Conservation (phyloP, 2,797 vertebrate genomes). For the Natrix natrix region DNA sequence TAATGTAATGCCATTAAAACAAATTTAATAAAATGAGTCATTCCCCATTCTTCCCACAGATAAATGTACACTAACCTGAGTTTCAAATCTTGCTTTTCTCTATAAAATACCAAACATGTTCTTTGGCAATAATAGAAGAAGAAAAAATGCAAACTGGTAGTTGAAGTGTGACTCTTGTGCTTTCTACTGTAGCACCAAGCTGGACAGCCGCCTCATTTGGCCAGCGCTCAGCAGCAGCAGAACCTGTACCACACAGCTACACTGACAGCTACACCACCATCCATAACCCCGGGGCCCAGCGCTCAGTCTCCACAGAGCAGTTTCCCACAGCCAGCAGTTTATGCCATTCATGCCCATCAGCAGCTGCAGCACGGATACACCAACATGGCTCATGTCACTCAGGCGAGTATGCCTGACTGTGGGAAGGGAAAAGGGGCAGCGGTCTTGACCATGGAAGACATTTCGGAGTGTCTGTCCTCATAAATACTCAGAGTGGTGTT, state of each 20-base stretch:
- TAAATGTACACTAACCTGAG: neutral
- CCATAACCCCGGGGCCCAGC: constrained; percentile 88
- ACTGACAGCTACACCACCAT: constrained; percentile 85
- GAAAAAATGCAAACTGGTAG: neutral
- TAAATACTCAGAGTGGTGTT: neutral
- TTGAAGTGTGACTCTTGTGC: constrained; percentile 9
- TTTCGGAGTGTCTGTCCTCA: neutral
- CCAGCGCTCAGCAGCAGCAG: constrained; percentile 73
- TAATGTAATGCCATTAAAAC: neutral
- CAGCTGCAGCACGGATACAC: constrained; percentile 80
- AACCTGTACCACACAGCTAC: constrained; percentile 87
- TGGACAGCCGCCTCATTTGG: constrained; percentile 82
- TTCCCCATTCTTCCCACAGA: neutral
- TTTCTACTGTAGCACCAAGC: constrained; percentile 69
- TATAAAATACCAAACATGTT: neutral
- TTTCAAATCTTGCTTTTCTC: neutral
- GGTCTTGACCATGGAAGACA: neutral
- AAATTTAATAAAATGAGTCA: neutral
- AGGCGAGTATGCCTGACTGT: constrained; percentile 65
- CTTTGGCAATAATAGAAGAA: too few relatives aligned
- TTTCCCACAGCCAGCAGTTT: constrained; percentile 85
- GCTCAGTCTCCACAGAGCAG: constrained; percentile 85
- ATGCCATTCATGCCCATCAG: constrained; percentile 83
- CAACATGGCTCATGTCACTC: constrained; percentile 82
- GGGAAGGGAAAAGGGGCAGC: neutral